These are phyloP conservation scores for Zootoca vivipara DNA, from an alignment of 2,113 vertebrate species.

Conservation along the genomic window DNA sequence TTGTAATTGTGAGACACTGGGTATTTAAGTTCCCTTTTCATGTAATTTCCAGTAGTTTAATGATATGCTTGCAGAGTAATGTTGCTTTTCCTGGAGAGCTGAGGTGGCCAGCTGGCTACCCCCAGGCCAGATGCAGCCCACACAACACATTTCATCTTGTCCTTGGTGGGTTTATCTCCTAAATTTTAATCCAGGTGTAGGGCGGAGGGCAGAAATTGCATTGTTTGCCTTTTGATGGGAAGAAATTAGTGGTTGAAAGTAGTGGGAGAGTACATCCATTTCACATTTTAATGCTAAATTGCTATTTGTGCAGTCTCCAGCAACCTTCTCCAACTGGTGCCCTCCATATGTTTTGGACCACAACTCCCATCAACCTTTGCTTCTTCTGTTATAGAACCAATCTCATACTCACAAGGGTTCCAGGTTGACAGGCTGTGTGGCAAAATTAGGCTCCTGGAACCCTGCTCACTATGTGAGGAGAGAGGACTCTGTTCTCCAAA, in stretches of 20 bases:
- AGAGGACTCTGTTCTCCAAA: neutral
- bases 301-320: neutral
- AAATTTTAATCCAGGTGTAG: neutral
- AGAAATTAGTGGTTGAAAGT: neutral
- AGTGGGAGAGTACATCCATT: neutral
- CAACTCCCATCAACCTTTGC: too few relatives aligned
- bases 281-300: neutral
- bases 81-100: neutral
- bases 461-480: neutral
- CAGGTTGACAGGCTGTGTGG: neutral
- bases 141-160: neutral
- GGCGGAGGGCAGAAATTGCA: neutral
- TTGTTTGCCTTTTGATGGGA: neutral
- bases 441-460: neutral
- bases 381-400: neutral
- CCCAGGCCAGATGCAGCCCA: neutral
- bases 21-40: neutral
- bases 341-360: too few relatives aligned
- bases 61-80: constrained; percentile 8
- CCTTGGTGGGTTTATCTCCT: neutral
- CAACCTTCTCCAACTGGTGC: too few relatives aligned
- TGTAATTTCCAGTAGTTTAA: constrained; percentile 15
- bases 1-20: neutral
- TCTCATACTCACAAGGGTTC: neutral
- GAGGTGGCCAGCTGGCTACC: neutral